phyloP scores from a whole-genome alignment of 2,888 invertebrate species.

The Escarpia spicata region DNA sequence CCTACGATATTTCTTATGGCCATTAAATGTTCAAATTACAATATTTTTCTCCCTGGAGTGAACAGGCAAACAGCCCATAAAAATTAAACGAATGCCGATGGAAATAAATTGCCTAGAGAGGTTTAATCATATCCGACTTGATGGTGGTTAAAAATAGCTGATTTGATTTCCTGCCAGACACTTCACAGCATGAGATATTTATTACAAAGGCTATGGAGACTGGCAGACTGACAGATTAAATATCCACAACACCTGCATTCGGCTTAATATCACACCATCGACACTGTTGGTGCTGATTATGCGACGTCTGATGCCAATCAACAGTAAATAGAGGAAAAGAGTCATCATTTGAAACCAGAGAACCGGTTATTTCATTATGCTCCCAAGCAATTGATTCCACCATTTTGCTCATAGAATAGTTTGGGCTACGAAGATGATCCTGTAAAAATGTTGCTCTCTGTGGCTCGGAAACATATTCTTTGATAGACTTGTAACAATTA shows the following conservation, averaged over 20 bases:
- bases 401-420: no score
- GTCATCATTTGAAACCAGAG: no score
- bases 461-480: no score
- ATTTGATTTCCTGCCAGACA: slow-evolving; percentile 16
- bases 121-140: slow-evolving; percentile 17
- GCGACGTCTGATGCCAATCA: neutral
- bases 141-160: neutral
- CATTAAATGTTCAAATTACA: slow-evolving; percentile 19
- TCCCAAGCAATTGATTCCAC: no score
- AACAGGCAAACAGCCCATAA: neutral
- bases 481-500: no score
- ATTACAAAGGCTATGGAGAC: neutral
- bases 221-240: neutral
- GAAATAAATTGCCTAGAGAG: neutral
- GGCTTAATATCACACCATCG: neutral
- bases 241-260: neutral
- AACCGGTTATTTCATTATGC: no score
- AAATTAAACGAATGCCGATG: slow-evolving; percentile 17
- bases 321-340: neutral
- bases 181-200: neutral
- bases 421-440: no score
- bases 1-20: neutral
- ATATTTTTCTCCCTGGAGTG: neutral
- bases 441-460: no score
- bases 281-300: neutral